Evolutionary conservation across 2,113 vertebrate species (phyloP).

Genomic region (Proteles cristata): DNA sequence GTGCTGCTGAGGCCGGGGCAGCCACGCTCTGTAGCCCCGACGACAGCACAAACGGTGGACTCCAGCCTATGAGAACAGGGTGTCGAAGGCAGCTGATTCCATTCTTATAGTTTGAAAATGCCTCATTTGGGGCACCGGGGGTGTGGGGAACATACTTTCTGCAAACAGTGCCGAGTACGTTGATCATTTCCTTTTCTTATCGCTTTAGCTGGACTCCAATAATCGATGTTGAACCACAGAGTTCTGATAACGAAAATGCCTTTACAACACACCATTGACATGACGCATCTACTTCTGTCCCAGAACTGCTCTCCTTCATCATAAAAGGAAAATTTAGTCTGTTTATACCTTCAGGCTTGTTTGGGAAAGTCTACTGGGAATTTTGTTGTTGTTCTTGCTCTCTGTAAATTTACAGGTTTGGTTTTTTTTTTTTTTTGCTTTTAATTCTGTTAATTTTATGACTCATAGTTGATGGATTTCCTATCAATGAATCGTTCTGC

Average conservation of each 20-base stretch:
- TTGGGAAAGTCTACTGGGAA: no score
- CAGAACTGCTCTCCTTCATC: not conserved
- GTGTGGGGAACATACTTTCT: not conserved
- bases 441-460: not conserved
- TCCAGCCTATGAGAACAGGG: fast-evolving
- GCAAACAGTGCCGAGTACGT: not conserved
- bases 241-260: not conserved
- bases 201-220: not conserved
- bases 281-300: not conserved
- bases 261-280: not conserved
- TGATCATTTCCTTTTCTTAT: not conserved
- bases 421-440: not conserved
- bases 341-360: not conserved
- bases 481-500: not conserved
- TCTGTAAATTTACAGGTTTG: not conserved
- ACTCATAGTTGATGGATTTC: not conserved
- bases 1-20: not conserved
- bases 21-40: not conserved
- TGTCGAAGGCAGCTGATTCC: not conserved
- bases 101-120: not conserved
- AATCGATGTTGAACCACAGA: not conserved
- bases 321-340: not conserved
- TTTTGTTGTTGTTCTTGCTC: not conserved
- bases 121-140: not conserved
- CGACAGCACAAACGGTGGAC: not conserved